A percentile compares a stretch with the other conserved stretches of the same genome.
These are phyloP conservation scores for Hemiprocne comata DNA, from an alignment of 2,113 vertebrate species.

Conservation along the genomic window DNA sequence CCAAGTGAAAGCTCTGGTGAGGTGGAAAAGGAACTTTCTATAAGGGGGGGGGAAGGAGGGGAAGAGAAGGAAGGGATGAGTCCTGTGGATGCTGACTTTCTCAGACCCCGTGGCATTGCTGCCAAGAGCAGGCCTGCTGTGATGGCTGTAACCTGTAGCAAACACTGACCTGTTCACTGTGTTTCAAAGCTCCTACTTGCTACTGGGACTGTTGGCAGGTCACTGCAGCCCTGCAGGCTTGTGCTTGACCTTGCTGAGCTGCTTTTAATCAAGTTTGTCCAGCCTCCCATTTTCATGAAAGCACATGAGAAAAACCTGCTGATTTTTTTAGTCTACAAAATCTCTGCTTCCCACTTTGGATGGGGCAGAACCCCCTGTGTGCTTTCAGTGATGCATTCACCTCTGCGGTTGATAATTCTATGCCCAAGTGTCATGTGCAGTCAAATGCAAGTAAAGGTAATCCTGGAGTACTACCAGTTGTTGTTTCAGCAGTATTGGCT, in stretches of 20 bases:
- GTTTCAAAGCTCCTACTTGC: not conserved
- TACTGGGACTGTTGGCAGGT: not conserved
- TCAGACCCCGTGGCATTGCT: not conserved
- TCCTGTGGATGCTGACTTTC: too few species aligned
- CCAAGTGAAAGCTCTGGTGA: not conserved
- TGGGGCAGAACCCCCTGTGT: not conserved
- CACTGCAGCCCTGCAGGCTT: fast-evolving
- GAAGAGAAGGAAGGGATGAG: fast-evolving
- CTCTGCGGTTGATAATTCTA: fast-evolving
- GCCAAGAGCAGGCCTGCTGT: not conserved
- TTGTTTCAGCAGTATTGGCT: not conserved
- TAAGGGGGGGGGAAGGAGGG: too few species aligned
- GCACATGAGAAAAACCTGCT: not conserved
- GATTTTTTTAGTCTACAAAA: not conserved
- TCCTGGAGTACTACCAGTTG: not conserved
- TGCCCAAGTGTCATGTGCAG: not conserved
- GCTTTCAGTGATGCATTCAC: not conserved
- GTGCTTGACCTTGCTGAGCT: not conserved
- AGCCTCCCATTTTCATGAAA: not conserved
- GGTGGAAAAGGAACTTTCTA: not conserved
- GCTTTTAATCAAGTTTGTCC: not conserved
- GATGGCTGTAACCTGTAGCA: not conserved
- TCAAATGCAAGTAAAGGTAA: not conserved
- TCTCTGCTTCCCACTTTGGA: not conserved
- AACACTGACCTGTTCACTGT: not conserved